Evolutionary conservation across 1,140 invertebrate genomes (phyloP).

Genomic region (Homalodisca vitripennis): DNA sequence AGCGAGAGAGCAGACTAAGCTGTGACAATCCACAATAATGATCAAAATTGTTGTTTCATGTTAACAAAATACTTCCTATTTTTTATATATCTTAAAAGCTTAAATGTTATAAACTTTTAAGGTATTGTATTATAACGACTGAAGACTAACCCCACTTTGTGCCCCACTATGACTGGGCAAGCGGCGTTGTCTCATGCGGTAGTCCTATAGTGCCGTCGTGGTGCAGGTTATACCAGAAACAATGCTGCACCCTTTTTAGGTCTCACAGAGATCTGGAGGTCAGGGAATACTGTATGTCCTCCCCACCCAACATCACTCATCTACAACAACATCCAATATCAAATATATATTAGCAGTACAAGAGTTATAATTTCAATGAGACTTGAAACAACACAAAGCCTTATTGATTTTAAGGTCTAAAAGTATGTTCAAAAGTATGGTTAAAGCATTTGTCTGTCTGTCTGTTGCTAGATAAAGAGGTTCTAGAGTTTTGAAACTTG

Average conservation of each 20-base stretch:
- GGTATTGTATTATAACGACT: background rate
- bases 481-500: too few species aligned
- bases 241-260: conserved; percentile 62
- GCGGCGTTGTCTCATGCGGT: conserved; percentile 63
- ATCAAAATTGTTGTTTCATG: too few species aligned
- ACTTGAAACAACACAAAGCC: background rate
- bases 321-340: conserved; percentile 46
- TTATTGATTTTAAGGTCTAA: too few species aligned
- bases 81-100: too few species aligned
- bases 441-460: too few species aligned
- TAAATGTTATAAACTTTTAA: conserved; percentile 21
- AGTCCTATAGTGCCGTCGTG: conserved; percentile 62
- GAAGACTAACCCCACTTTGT: conserved; percentile 59
- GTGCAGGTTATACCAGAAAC: conserved; percentile 68
- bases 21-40: too few species aligned
- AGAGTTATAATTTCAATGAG: background rate
- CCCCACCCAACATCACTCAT: conserved; percentile 62
- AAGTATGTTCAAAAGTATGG: too few species aligned
- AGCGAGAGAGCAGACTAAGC: too few species aligned
- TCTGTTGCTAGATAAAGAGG: too few species aligned
- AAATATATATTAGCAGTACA: background rate
- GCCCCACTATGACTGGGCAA: conserved; percentile 66
- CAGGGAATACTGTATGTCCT: conserved; percentile 64
- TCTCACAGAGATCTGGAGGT: conserved; percentile 54
- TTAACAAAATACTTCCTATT: too few species aligned